These are phyloP conservation scores for Zoanthus solanderi DNA, from an alignment of 92 coral and sea anemone species.

Conservation along the genomic window DNA sequence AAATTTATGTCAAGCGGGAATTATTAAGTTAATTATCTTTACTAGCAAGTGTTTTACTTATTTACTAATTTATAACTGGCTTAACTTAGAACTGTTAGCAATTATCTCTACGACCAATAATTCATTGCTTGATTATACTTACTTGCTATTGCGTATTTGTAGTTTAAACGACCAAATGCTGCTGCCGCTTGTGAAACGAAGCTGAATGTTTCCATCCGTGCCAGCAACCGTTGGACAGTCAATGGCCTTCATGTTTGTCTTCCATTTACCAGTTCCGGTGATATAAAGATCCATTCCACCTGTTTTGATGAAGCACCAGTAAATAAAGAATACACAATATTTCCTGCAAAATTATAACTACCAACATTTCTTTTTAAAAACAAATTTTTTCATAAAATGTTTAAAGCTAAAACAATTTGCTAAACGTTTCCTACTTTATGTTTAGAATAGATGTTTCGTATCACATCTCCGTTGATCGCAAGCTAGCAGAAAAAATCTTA, in stretches of 20 bases:
- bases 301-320: not conserved
- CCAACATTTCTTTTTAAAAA: too few species aligned
- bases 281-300: slow-evolving; percentile 83
- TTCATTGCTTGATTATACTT: slow-evolving; percentile 2
- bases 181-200: slow-evolving; percentile 73
- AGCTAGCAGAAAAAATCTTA: too few species aligned
- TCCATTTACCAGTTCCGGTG: slow-evolving; percentile 75
- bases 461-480: not conserved
- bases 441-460: not conserved
- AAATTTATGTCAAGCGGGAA: too few species aligned
- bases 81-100: too few species aligned
- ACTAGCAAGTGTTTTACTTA: not conserved
- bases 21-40: too few species aligned
- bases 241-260: slow-evolving; percentile 78
- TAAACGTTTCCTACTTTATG: too few species aligned
- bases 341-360: too few species aligned
- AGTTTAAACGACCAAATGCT: slow-evolving; percentile 77
- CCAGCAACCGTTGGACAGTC: slow-evolving; percentile 77
- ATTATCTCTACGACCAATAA: not conserved
- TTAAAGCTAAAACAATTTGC: too few species aligned
- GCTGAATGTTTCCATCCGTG: slow-evolving; percentile 71
- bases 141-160: slow-evolving; percentile 84
- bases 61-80: not conserved
- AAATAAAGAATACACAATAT: too few species aligned
- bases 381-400: too few species aligned